Percentiles rank a stretch among this genome's conserved stretches.
These are phyloP conservation scores for Teinopalpus imperialis DNA, from an alignment of 2,888 invertebrate species.

Conservation along the genomic window DNA sequence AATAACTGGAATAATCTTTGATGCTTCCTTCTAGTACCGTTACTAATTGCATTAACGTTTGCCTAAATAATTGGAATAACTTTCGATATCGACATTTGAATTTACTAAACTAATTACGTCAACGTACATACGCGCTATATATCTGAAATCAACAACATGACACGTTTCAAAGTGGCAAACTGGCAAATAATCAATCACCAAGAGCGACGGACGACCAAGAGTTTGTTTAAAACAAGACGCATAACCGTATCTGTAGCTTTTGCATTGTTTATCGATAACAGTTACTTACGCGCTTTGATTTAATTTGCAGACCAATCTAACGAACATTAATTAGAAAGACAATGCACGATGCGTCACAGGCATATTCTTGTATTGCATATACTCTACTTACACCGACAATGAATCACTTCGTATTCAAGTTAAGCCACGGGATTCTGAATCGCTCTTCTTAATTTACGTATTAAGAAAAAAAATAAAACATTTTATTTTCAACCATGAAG, in stretches of 20 bases:
- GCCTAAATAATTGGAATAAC: too few relatives aligned
- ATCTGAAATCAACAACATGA: background rate
- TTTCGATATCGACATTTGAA: too few relatives aligned
- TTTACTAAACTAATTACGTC: too few relatives aligned
- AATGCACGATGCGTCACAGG: slow-evolving; percentile 60
- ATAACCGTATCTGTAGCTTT: slow-evolving; percentile 3
- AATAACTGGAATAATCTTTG: background rate
- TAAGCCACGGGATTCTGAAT: too few relatives aligned
- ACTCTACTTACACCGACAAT: background rate
- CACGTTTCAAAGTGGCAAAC: background rate
- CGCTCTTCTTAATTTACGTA: too few relatives aligned
- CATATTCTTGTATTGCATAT: slow-evolving; percentile 62
- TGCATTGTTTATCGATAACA: slow-evolving; percentile 21
- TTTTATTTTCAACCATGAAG: too few relatives aligned
- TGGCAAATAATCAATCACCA: slow-evolving; percentile 13
- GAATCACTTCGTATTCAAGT: too few relatives aligned
- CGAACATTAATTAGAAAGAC: slow-evolving; percentile 40
- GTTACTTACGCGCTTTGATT: slow-evolving; percentile 24
- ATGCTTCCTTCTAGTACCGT: too few relatives aligned
- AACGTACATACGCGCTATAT: too few relatives aligned
- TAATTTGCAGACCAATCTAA: slow-evolving; percentile 45
- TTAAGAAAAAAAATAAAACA: too few relatives aligned
- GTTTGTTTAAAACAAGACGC: slow-evolving; percentile 4
- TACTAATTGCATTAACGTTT: too few relatives aligned
- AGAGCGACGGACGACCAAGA: background rate